Base-by-base conservation (phyloP, 2,888 invertebrate genomes). In the Drosophila anomalata region DNA sequence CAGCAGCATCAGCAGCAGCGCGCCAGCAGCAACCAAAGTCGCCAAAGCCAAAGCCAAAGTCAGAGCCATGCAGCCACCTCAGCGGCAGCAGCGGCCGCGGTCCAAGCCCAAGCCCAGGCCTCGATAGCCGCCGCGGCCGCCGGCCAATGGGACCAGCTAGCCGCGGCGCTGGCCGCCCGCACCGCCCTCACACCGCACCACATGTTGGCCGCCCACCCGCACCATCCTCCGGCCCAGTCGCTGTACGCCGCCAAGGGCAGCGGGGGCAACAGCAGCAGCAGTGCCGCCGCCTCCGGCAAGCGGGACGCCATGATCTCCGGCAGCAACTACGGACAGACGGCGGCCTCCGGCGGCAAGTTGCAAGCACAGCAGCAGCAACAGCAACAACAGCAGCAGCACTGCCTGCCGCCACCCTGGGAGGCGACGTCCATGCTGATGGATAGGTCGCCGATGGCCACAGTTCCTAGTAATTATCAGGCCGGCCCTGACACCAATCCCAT, bases 381-480 rank as follows among this genome's bases (percentile, higher is more conserved):
- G 58, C 70, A 58, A 36, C 57, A 58, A 33, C 33, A 36, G 36
- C 36, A 36, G 29, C 62, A 68, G 24, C 59, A 89, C 71, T 83
- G 84, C 68, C 61, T 88, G 48, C 78, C 81, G 70, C 75, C 81
- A 50, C 73, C 80, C 4, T 89, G 89, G 87, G 88, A 88, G 73
- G 81, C 81, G 41, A 79, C 77, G 71, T 72, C 84, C 73, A 80
- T 90, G 76, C 87, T 90, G 52, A 87, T 90, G 62, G 90, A 92
- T 77, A 90, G 91, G 59, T 91, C 91, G 76, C 92, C 92, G 73
- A 92, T 92, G 91, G 91, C 92, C 72, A 90, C 92, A 89, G 91
- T 92, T 90, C 92, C 92, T 90, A 91, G 92, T 77, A 92, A 92
- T 89, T 91, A 92, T 90, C 92, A 92, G 90, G 92, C 92, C 72